Base-by-base conservation (phyloP, 2,113 vertebrate genomes). In the Himantopus leucocephalus region DNA sequence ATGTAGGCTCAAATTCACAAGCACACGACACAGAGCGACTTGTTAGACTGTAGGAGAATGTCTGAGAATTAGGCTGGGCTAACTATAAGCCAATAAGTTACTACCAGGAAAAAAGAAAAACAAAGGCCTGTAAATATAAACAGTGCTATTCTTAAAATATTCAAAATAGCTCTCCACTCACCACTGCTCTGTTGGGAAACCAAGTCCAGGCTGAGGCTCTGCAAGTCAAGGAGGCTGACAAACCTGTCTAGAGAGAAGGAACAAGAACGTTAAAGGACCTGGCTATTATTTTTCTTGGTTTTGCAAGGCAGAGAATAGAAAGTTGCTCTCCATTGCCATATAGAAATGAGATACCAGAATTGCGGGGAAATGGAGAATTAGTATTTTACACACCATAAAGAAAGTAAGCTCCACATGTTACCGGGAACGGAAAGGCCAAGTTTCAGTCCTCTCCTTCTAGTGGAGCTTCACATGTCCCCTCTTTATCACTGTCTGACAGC, bases 351-450 rank as follows among this genome's bases (percentile, higher is more conserved):
- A 41, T 43, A 68, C 3, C 39, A 64, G 43, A 75, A 75, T 15
- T 45, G 12, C 58, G 14, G 14, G 20, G 29, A 85, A 74, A 56
- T 45, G 17, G 32, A 39, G 17, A 90, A 56, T 56, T 68, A 37
- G 26, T 64, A 45, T 71, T 85, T 94, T 58, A 47, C 32, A 64
- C 6, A 13, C 14, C n/a, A 24, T 20, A 75, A 8, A 55, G n/a
- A 34, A 55, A 62, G 47, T 87, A 76, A 41, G 21, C 55, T 81
- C 68, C 41, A 5, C 35, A 5, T 6, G 9, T 62, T 43, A 39
- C 11, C 1, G 0, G 30, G 41, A 74, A 74, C 0, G 0, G 23
- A 68, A 85, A 43, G 32, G 55, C 23, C 30, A 62, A 78, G 22
- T 68, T 80, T 80, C 55, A 62, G 27, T 9, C 32, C 10, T 30